Evolutionary conservation across 2,113 vertebrate genomes (phyloP), one percentile per base, ranked within the genome.

Genomic region (Dromiciops gliroides): DNA sequence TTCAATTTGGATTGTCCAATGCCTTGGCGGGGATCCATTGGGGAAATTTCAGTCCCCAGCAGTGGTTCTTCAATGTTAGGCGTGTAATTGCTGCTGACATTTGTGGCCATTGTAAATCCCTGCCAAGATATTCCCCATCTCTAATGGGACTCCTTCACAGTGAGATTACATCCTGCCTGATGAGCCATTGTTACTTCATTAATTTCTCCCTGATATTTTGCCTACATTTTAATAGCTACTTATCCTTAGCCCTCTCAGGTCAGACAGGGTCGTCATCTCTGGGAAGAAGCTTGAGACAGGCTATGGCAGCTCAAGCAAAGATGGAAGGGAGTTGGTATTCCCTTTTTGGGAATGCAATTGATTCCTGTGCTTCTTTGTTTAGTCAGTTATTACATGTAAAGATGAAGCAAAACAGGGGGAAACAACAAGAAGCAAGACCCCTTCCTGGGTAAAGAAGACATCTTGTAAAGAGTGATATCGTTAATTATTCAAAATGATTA

Each of bases 101-200:
- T 97, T 1, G 0, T 25, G 24, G 25, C 90, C 3, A 0, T 92
- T 95, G 50, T 88, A 94, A 95, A 93, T 89, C 91, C 93, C 51
- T 50, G 95, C 83, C 48, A 75, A 97, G 95, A 93, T 92, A 96
- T 47, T 53, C 47, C 1, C 9, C 11, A 0, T 90, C 96, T 97
- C 96, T 97, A 96, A 93, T 90, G 92, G 48, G 90, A 91, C 25
- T 52, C 6, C 90, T 97, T 97, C 94, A 9, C 26, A 48, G 94
- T 28, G 91, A 93, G 92, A 94, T 97, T 92, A 91, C 52, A 95
- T 91, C 91, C 51, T 11, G 93, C 92, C 94, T 95, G 93, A 97
- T 95, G 88, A 97, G 96, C 49, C 95, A 83, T 51, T 93, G 50
- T 91, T 92, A 95, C 96, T 97, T 97, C 97, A 95, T 97, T 97